These are phyloP conservation scores for Stegodyphus dumicola DNA, from an alignment of 1,140 invertebrate genomes.

Conservation along the genomic window DNA sequence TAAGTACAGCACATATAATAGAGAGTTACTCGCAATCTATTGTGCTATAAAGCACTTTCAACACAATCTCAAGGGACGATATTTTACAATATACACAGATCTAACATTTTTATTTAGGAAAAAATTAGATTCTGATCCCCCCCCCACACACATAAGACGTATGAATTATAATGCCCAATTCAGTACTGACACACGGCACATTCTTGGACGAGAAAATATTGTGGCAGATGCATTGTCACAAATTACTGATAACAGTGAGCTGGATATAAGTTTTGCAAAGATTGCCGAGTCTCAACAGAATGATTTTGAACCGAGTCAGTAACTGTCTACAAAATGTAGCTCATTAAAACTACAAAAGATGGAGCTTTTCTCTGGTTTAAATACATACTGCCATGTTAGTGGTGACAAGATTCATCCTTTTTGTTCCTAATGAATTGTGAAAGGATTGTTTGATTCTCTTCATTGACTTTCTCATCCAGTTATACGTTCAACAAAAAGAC, in stretches of 20 bases:
- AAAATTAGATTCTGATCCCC: neutral
- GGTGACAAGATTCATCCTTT: neutral
- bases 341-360: too few species aligned
- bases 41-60: too few species aligned
- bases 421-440: neutral
- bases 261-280: too few species aligned
- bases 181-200: constrained; percentile 66
- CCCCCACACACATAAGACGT: constrained; percentile 51
- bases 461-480: constrained; percentile 47
- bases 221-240: constrained; percentile 55
- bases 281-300: too few species aligned
- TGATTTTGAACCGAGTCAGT: too few species aligned
- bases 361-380: too few species aligned
- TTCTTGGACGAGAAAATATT: constrained; percentile 66
- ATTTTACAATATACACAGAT: too few species aligned
- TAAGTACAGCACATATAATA: too few species aligned
- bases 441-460: neutral
- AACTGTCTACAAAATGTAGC: too few species aligned
- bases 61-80: too few species aligned
- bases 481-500: neutral
- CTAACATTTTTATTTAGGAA: neutral
- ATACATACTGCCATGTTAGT: neutral
- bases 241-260: neutral
- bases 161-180: constrained; percentile 68
- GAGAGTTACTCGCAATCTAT: too few species aligned